Evolutionary conservation across 2,113 vertebrate genomes (phyloP).

Genomic region (Enhydra lutris): DNA sequence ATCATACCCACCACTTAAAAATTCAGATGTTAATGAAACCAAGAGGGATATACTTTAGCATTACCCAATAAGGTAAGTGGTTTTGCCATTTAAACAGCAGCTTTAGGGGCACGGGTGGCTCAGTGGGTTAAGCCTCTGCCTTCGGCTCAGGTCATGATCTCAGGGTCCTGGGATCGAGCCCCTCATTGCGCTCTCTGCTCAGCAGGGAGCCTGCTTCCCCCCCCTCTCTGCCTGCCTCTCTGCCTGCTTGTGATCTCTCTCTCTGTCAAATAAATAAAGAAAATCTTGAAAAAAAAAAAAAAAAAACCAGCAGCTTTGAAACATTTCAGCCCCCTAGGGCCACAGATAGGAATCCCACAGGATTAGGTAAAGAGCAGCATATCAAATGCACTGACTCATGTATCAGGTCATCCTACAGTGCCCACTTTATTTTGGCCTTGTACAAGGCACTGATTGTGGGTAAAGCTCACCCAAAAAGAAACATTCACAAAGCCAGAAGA

Average conservation of each 20-base stretch:
- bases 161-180: no score
- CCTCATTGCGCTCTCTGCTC: no score
- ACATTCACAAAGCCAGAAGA: background rate
- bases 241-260: no score
- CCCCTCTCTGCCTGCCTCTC: no score
- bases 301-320: conserved; percentile 31
- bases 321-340: background rate
- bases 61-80: conserved; percentile 2
- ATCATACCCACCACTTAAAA: conserved; percentile 25
- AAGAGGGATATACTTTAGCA: background rate
- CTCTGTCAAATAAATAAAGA: no score
- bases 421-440: background rate
- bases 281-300: no score
- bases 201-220: no score
- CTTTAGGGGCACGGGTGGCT: background rate
- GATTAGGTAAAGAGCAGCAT: conserved; percentile 29
- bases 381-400: background rate
- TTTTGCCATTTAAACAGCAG: conserved; percentile 47
- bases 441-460: background rate
- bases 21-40: conserved; percentile 50
- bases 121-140: no score
- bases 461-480: background rate
- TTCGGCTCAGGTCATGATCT: no score
- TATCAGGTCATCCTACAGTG: background rate
- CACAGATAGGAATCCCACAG: background rate